A percentile compares a stretch with the other conserved stretches of the same genome.
Conservation (phyloP, 2,113 vertebrate species). For the Podilymbus podiceps region DNA sequence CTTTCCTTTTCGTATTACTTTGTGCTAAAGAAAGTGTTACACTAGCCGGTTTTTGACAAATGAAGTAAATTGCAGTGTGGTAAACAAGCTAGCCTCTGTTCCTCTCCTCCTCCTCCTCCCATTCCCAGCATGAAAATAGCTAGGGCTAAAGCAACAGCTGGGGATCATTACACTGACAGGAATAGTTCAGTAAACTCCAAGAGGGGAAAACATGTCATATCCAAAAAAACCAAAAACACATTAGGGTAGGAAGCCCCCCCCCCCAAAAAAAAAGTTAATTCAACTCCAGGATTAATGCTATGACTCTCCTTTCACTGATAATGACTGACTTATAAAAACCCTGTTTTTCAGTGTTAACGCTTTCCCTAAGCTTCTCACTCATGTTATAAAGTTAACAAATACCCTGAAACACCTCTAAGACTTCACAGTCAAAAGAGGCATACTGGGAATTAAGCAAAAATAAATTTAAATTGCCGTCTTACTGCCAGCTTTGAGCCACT, state of each 20-base stretch:
- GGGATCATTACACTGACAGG: conserved; percentile 75
- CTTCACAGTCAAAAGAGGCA: neutral
- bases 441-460: neutral
- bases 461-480: neutral
- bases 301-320: neutral
- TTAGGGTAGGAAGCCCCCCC: conserved; percentile 37
- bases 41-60: neutral
- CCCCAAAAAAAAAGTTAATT: neutral
- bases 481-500: neutral
- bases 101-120: conserved; percentile 35
- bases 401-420: neutral
- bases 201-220: conserved; percentile 64
- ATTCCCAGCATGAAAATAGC: conserved; percentile 62
- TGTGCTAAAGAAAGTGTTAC: neutral
- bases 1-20: neutral
- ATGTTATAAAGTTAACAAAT: neutral
- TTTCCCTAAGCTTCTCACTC: neutral
- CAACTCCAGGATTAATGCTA: neutral
- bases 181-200: conserved; percentile 75
- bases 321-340: neutral
- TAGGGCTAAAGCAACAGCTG: conserved; percentile 77
- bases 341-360: neutral
- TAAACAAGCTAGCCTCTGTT: conserved; percentile 48
- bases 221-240: conserved; percentile 51
- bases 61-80: neutral